phyloP scores from a whole-genome alignment of 2,797 vertebrate species.

The Galaxias olidus region DNA sequence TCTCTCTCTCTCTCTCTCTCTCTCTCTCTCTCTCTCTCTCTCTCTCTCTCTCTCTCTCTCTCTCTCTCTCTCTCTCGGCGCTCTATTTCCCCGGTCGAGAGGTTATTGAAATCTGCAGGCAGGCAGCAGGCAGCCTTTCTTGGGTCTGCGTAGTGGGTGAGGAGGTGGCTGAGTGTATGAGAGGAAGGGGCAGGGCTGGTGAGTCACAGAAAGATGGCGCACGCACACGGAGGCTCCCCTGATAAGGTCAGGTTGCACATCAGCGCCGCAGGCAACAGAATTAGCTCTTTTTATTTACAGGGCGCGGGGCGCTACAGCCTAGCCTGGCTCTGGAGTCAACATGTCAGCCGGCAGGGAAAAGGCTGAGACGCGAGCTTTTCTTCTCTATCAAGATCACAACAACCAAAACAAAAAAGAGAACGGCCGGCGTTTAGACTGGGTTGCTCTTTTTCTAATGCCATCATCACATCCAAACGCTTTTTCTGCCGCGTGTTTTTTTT shows the following conservation, averaged over 20 bases:
- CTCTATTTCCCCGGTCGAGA: slow-evolving; percentile 33
- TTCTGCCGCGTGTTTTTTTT: slow-evolving; percentile 20
- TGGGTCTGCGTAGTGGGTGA: slow-evolving; percentile 40
- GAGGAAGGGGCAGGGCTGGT: slow-evolving; percentile 24
- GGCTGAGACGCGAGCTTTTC: background rate
- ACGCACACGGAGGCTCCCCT: slow-evolving; percentile 60
- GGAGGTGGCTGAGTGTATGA: background rate
- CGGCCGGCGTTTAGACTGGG: slow-evolving; percentile 21
- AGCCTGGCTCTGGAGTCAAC: slow-evolving; percentile 24
- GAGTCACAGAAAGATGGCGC: slow-evolving; percentile 61
- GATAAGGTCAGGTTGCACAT: slow-evolving; percentile 77
- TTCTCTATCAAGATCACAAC: too few relatives aligned
- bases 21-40: slow-evolving; percentile 10
- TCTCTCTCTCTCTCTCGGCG: slow-evolving; percentile 9
- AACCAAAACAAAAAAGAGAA: slow-evolving; percentile 32
- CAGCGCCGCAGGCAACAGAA: slow-evolving; percentile 66
- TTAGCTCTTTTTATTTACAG: slow-evolving; percentile 68
- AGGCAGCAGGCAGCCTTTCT: slow-evolving; percentile 35
- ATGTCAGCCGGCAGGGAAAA: slow-evolving; percentile 29
- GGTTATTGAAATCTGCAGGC: slow-evolving; percentile 65
- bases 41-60: background rate
- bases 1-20: slow-evolving; percentile 6
- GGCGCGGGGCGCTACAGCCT: slow-evolving; percentile 31
- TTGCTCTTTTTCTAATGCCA: slow-evolving; percentile 30
- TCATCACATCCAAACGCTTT: slow-evolving; percentile 41